Percentiles rank a stretch among this genome's conserved stretches.
Conservation (phyloP, 2,888 invertebrate genomes). For the Calameuta filiformis region DNA sequence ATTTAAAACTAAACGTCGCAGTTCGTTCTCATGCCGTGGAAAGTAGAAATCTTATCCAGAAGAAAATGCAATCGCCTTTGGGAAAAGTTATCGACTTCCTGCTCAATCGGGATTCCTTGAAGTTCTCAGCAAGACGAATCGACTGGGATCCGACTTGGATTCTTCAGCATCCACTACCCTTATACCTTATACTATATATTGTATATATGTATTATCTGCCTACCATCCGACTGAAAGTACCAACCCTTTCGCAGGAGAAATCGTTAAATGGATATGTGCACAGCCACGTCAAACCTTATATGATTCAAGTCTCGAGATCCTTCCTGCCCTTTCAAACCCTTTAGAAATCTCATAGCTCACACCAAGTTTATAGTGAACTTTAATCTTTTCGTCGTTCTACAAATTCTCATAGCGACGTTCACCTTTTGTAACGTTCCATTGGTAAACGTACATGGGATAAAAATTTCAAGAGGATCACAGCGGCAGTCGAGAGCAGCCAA, state of each 20-base stretch:
- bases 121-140: neutral
- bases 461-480: neutral
- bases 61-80: neutral
- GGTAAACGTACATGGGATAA: neutral
- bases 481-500: neutral
- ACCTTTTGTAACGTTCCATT: neutral
- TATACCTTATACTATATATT: neutral
- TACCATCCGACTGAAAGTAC: neutral
- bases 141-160: neutral
- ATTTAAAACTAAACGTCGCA: neutral
- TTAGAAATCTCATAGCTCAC: neutral
- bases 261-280: neutral
- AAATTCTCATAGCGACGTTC: neutral
- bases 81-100: neutral
- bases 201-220: neutral
- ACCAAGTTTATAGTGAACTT: neutral
- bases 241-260: neutral
- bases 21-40: neutral
- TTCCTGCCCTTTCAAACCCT: neutral
- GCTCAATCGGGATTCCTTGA: neutral
- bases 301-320: neutral
- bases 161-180: neutral
- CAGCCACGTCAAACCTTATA: neutral
- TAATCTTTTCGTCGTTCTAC: neutral
- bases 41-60: neutral